Evolutionary conservation across 2,888 invertebrate species (phyloP), one percentile per base, ranked within the genome.

Genomic region (Agrilus cyanescens): DNA sequence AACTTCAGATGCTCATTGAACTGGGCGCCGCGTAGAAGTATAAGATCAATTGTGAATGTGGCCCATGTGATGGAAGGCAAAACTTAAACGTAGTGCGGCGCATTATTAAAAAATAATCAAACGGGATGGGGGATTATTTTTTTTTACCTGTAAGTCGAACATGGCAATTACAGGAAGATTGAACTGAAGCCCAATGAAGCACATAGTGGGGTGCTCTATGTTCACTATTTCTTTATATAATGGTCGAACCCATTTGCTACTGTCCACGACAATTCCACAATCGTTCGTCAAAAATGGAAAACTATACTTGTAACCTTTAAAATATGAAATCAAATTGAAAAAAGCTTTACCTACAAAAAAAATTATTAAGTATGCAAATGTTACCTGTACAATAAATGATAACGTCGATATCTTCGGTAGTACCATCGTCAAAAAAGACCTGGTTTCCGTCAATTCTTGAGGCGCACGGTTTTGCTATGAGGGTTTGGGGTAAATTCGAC

Each of bases 221-320:
- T 91, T 85, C 31, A 94, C 75, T 40, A 90, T 67, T 60, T 95
- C 93, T 59, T 89, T 88, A 71, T 86, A 90, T 1, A 93, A 72
- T 0, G 86, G 83, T 55, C 78, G 77, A n/a, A 93, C 82, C 68
- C 80, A 82, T 60, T 88, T 86, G 45, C 4, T 25, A 10, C 85
- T 78, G 5, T 36, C 80, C 3, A 87, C 80, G 15, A 63, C 66
- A 38, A 90, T 72, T 4, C 75, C 78, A 60, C 87, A 86, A 4
- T 76, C 75, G 13, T 72, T 61, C 40, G 46, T 57, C 34, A 76
- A 58, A 56, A 75, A 75, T n/a, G 73, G 72, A 55, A 70, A 73
- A 29, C 53, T 51, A 52, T 67, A 72, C 39, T 60, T 52, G 53
- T 74, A 75, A 6, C 75, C 74, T 55, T 62, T 62, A 58, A 67